phyloP scores from a whole-genome alignment of 2,797 vertebrate species.

The Dendrocincla tyrannina region DNA sequence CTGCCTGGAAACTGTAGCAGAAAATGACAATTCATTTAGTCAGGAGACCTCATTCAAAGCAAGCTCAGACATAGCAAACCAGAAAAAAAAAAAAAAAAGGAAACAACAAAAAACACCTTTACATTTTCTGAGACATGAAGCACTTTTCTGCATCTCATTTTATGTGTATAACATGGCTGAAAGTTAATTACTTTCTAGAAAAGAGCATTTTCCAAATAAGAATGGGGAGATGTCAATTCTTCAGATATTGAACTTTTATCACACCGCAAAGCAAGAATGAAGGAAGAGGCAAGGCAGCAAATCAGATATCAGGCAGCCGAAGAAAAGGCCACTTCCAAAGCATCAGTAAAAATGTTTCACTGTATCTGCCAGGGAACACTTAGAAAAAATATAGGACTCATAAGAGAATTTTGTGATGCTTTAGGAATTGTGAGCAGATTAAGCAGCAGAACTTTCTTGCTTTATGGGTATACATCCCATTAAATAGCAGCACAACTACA shows the following conservation, averaged over 20 bases:
- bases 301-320: background rate
- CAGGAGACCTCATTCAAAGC: background rate
- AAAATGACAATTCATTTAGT: background rate
- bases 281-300: background rate
- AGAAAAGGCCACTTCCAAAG: background rate
- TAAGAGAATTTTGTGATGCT: background rate
- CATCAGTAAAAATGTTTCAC: background rate
- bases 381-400: background rate
- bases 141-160: background rate
- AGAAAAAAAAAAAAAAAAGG: background rate
- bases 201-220: background rate
- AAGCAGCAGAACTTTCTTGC: background rate
- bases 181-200: background rate
- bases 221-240: background rate
- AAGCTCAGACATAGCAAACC: background rate
- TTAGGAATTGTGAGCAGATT: constrained; percentile 1
- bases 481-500: constrained; percentile 17
- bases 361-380: background rate
- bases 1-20: background rate
- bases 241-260: background rate
- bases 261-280: background rate
- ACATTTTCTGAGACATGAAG: background rate
- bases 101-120: background rate
- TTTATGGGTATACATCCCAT: constrained; percentile 27
- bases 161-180: background rate